Conservation (phyloP, 2,113 vertebrate species). For the Xenopus laevis region DNA sequence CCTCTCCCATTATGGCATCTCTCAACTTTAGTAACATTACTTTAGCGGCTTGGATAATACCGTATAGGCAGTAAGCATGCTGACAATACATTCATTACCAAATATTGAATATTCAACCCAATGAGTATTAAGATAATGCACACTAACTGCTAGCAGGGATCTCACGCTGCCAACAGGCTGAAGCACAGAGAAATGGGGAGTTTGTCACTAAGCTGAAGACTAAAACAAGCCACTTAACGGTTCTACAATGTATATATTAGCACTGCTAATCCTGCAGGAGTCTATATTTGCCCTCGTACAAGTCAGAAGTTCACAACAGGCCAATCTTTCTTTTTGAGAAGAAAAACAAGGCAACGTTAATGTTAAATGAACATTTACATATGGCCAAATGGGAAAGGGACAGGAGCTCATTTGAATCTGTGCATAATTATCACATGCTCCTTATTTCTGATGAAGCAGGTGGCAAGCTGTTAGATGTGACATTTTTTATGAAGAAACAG, state of each 20-base stretch:
- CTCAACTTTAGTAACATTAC: not conserved
- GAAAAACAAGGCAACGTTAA: not conserved
- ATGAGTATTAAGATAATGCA: not conserved
- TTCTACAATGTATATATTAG: conserved; percentile 12
- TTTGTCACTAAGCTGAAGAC: not conserved
- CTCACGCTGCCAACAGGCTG: not conserved
- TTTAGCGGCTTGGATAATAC: not conserved
- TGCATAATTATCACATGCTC: conserved; percentile 38
- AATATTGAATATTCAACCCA: not conserved
- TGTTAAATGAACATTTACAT: conserved; percentile 2
- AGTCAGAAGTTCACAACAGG: not conserved
- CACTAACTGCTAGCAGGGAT: not conserved
- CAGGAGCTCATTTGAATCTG: conserved; percentile 3
- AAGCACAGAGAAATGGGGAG: not conserved
- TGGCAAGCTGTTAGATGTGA: conserved; percentile 27
- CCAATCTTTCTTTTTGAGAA: not conserved
- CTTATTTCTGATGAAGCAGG: conserved; percentile 16
- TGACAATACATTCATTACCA: not conserved
- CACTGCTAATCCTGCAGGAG: not conserved
- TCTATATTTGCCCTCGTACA: not conserved
- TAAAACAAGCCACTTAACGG: not conserved
- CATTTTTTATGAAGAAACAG: conserved; percentile 23
- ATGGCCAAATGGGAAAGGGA: not conserved
- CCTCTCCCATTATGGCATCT: conserved; percentile 25
- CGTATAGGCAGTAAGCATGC: too few species aligned